phyloP scores from a whole-genome alignment of 2,113 vertebrate genomes.

The Pteruthius melanotis region DNA sequence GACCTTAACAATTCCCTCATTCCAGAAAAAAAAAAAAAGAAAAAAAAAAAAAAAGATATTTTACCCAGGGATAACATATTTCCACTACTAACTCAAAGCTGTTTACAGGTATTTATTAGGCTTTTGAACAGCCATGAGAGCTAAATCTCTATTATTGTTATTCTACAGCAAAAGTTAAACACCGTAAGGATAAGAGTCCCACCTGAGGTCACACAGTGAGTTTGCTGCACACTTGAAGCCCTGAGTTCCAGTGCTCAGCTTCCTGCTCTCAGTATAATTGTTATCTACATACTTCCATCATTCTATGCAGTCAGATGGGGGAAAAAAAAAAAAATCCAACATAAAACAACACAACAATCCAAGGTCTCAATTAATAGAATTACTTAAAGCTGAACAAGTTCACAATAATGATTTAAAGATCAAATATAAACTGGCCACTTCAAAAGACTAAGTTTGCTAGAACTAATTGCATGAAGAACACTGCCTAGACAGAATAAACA shows the following conservation, averaged over 20 bases:
- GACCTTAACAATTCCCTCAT: not conserved
- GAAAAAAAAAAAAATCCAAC: not conserved
- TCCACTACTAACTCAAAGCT: not conserved
- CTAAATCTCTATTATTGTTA: not conserved
- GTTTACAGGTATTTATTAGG: not conserved
- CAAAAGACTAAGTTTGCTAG: constrained; percentile 55
- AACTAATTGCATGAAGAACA: constrained; percentile 64
- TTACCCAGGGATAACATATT: fast-evolving
- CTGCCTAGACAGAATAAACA: constrained; percentile 68
- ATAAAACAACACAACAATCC: not conserved
- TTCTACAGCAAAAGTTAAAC: not conserved
- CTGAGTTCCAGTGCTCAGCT: not conserved
- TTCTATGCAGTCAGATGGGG: not conserved
- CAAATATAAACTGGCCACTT: constrained; percentile 58
- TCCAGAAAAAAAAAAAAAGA: not conserved
- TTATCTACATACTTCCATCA: not conserved
- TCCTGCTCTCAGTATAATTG: not conserved
- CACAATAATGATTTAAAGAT: constrained; percentile 58
- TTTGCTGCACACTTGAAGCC: not conserved
- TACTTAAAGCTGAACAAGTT: constrained; percentile 55
- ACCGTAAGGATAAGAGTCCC: fast-evolving
- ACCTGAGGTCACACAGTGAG: not conserved
- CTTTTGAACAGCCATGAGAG: not conserved
- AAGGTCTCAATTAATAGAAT: constrained; percentile 41
- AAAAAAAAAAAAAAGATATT: not conserved